A percentile compares a stretch with the other conserved stretches of the same genome.
These are phyloP conservation scores for Beris morrisii DNA, from an alignment of 2,888 invertebrate genomes.

Conservation along the genomic window DNA sequence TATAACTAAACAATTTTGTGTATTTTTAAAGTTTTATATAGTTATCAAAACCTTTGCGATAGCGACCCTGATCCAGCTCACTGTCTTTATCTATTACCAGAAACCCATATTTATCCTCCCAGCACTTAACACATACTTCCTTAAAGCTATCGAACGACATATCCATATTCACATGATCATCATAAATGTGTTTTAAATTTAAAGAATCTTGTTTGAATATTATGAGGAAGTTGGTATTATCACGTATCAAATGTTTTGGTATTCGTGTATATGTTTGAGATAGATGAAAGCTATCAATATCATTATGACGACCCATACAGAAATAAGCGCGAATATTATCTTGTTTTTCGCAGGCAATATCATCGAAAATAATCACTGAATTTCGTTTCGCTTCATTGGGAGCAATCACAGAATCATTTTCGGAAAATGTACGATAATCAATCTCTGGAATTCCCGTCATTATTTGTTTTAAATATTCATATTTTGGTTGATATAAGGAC, in stretches of 20 bases:
- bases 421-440: conserved; percentile 31
- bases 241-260: conserved; percentile 49
- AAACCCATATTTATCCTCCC: conserved; percentile 46
- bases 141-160: conserved; percentile 44
- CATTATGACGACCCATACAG: conserved; percentile 47
- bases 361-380: conserved; percentile 49
- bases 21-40: conserved; percentile 32
- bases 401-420: conserved; percentile 33
- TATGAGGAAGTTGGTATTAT: conserved; percentile 49
- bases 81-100: conserved; percentile 46
- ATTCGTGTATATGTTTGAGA: conserved; percentile 49
- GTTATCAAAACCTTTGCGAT: conserved; percentile 45
- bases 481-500: no score
- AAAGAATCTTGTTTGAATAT: conserved; percentile 50
- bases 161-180: conserved; percentile 19
- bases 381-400: conserved; percentile 41
- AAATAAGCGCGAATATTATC: conserved; percentile 46
- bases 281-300: conserved; percentile 49
- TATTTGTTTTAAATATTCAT: conserved; percentile 32
- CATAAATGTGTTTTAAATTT: conserved; percentile 46
- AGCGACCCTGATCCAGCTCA: conserved; percentile 37
- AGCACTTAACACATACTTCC: conserved; percentile 45
- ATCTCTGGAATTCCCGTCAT: conserved; percentile 40
- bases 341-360: conserved; percentile 49
- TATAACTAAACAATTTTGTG: no score